Conservation (phyloP, 2,888 invertebrate species). For the Electrophaes corylata region DNA sequence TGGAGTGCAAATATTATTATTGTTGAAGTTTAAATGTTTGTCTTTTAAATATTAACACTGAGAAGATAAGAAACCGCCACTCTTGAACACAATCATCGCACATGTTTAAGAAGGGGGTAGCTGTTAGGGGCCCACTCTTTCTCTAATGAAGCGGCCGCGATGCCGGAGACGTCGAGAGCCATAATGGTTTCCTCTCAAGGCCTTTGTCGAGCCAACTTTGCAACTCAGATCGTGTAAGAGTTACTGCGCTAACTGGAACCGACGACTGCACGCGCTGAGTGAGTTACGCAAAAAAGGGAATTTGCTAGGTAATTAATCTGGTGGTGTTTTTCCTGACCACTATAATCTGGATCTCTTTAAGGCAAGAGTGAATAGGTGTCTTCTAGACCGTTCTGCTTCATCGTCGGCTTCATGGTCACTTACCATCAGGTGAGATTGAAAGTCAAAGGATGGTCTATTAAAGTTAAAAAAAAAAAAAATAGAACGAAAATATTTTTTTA, state of each 20-base stretch:
- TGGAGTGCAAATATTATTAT: too few relatives aligned
- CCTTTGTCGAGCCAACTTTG: conserved; percentile 77
- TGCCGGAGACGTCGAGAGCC: conserved; percentile 69
- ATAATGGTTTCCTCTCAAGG: conserved; percentile 80
- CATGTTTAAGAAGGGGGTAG: conserved; percentile 22
- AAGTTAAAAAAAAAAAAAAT: too few relatives aligned
- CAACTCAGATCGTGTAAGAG: conserved; percentile 49
- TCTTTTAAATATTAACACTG: background rate
- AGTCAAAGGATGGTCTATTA: too few relatives aligned
- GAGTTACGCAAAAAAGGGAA: conserved; percentile 30
- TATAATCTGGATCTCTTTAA: too few relatives aligned
- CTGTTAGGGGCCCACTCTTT: conserved; percentile 49
- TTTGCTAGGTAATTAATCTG: conserved; percentile 5
- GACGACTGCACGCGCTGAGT: conserved; percentile 53
- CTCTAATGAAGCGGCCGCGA: conserved; percentile 76
- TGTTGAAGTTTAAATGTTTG: background rate
- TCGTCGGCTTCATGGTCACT: too few relatives aligned
- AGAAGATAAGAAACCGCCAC: conserved; percentile 16
- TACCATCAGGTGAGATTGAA: too few relatives aligned
- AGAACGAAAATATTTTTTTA: too few relatives aligned
- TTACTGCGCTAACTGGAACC: conserved; percentile 59
- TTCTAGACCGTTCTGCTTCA: too few relatives aligned
- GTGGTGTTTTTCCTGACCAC: too few relatives aligned
- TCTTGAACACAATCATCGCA: conserved; percentile 20
- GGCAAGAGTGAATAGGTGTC: too few relatives aligned